Conservation (phyloP, 2,888 invertebrate species). For the Zygaena filipendulae region DNA sequence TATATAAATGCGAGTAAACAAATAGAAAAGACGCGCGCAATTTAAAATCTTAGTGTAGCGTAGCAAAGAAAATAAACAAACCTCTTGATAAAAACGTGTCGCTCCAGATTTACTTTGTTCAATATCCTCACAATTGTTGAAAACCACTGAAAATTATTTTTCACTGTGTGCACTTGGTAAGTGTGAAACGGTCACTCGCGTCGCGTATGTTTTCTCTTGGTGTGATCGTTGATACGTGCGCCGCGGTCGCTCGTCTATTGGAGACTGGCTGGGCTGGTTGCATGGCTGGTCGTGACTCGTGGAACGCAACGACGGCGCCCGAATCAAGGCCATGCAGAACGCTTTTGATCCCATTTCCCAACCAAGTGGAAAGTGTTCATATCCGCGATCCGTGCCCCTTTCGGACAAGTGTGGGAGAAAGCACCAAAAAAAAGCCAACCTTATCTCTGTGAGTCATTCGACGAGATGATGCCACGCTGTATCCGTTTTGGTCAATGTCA, state of each 20-base stretch:
- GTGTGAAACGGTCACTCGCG: conserved; percentile 37
- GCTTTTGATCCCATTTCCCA: conserved; percentile 53
- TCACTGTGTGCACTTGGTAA: too few species aligned
- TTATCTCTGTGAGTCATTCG: conserved; percentile 45
- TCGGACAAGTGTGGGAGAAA: conserved; percentile 64
- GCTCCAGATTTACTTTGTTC: conserved; percentile 49
- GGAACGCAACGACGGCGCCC: too few species aligned
- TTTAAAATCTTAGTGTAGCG: too few species aligned
- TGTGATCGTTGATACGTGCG: conserved; percentile 21
- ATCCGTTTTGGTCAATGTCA: conserved; percentile 25
- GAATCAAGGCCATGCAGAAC: conserved; percentile 63
- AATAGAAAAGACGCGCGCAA: too few species aligned
- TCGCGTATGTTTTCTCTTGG: conserved; percentile 7
- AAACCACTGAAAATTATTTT: conserved; percentile 27
- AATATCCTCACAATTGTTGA: conserved; percentile 31
- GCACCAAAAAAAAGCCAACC: conserved; percentile 54
- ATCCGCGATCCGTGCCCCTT: conserved; percentile 62
- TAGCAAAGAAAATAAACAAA: conserved; percentile 25
- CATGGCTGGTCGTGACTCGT: conserved; percentile 24
- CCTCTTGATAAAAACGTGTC: conserved; percentile 35
- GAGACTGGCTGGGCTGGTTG: conserved; percentile 30
- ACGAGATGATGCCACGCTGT: conserved; percentile 33
- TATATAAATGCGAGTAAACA: too few species aligned
- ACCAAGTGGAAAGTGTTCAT: conserved; percentile 57
- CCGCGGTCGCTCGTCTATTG: conserved; percentile 23